phyloP scores from a whole-genome alignment of 1,140 invertebrate genomes.

The Neoseiulus cucumeris region DNA sequence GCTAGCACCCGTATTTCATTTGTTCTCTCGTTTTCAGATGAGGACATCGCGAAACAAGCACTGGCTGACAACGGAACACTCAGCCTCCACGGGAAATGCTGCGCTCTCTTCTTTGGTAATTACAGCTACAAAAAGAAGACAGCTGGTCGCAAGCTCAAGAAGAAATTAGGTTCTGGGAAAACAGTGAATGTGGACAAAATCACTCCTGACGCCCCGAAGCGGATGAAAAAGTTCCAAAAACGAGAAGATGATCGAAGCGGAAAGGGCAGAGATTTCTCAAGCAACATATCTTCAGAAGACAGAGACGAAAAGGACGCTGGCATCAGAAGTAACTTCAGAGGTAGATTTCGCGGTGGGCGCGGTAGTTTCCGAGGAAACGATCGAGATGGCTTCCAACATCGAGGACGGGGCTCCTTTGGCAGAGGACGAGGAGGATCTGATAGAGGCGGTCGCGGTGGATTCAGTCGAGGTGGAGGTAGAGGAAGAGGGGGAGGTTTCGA shows the following conservation, averaged over 20 bases:
- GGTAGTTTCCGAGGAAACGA: not conserved
- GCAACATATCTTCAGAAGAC: too few relatives aligned
- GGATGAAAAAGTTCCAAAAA: too few relatives aligned
- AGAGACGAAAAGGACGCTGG: too few relatives aligned
- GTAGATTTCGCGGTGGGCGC: too few relatives aligned
- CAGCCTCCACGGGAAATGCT: not conserved
- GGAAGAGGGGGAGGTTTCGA: not conserved
- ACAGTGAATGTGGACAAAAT: not conserved
- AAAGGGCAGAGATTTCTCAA: too few relatives aligned
- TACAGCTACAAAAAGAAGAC: not conserved
- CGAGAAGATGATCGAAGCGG: too few relatives aligned
- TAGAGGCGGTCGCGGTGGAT: not conserved
- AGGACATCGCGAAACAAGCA: not conserved
- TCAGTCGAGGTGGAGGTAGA: too few relatives aligned
- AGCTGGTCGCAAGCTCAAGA: not conserved
- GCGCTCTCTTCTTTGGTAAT: not conserved
- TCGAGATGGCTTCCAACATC: too few relatives aligned
- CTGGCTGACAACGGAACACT: not conserved
- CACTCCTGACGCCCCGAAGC: not conserved
- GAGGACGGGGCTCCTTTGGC: not conserved
- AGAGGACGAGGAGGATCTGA: not conserved
- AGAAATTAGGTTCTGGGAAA: not conserved
- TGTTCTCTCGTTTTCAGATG: not conserved
- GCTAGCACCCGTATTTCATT: not conserved
- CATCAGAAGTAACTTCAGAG: too few relatives aligned